Conservation (phyloP, 2,888 invertebrate species). For the Panorpa germanica region DNA sequence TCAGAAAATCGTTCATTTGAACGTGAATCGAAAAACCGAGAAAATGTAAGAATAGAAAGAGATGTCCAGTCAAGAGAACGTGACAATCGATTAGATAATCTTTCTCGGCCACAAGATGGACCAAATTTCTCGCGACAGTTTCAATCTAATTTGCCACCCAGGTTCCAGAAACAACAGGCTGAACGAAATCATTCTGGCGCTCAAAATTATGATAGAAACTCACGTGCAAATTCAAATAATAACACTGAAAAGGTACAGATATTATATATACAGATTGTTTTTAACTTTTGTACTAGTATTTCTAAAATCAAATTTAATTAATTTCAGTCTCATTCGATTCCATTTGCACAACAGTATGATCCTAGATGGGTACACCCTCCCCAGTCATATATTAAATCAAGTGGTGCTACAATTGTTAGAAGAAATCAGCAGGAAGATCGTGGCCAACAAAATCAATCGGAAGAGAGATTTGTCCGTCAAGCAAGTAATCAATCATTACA, state of each 20-base stretch:
- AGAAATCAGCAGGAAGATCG: conserved; percentile 5
- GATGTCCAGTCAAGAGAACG: conserved; percentile 17
- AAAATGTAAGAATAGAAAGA: conserved; percentile 13
- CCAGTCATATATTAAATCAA: conserved; percentile 14
- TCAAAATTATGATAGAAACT: conserved; percentile 23
- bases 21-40: conserved; percentile 12
- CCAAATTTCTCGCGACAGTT: conserved; percentile 53
- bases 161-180: conserved; percentile 63
- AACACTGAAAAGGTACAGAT: conserved; percentile 11
- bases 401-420: conserved; percentile 8
- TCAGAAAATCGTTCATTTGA: conserved; percentile 10
- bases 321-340: too few species aligned
- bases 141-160: conserved; percentile 68
- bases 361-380: conserved; percentile 15
- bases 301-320: too few species aligned
- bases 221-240: conserved; percentile 14
- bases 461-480: conserved; percentile 13
- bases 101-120: conserved; percentile 27
- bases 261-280: conserved; percentile 6
- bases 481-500: conserved; percentile 11
- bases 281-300: conserved; percentile 9
- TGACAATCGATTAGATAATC: conserved; percentile 18
- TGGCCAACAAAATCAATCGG: conserved; percentile 14
- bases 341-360: conserved; percentile 18
- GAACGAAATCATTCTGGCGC: conserved; percentile 22